A percentile compares a stretch with the other conserved stretches of the same genome.
Evolutionary conservation across 2,113 vertebrate species (phyloP).

Genomic region (Chiloscyllium plagiosum): DNA sequence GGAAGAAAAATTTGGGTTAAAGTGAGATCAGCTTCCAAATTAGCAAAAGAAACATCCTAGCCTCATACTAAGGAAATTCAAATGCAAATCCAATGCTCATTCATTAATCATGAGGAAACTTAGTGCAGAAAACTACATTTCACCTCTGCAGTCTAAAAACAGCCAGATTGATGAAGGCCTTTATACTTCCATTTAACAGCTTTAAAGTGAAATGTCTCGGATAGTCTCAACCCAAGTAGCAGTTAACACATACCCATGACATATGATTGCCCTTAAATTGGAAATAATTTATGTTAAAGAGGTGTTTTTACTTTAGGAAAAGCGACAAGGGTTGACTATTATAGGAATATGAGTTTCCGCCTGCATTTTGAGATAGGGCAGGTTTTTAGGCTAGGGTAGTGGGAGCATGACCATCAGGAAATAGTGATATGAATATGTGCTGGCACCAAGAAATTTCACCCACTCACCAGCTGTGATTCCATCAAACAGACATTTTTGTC

Average conservation of each 20-base stretch:
- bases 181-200: not conserved
- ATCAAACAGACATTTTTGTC: not conserved
- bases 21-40: not conserved
- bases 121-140: conserved; percentile 8
- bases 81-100: not conserved
- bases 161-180: not conserved
- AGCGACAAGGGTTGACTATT: not conserved
- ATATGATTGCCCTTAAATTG: not conserved
- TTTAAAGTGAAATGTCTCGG: not conserved
- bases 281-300: not conserved
- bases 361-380: not conserved
- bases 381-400: not conserved
- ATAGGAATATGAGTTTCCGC: not conserved
- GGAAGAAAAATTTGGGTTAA: not conserved
- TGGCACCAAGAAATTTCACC: not conserved
- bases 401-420: not conserved
- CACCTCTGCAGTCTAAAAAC: conserved; percentile 1
- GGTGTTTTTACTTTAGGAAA: not conserved
- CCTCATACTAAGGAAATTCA: not conserved
- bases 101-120: conserved; percentile 6
- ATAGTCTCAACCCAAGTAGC: not conserved
- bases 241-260: not conserved
- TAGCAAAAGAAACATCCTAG: not conserved
- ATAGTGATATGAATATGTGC: not conserved
- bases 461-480: not conserved